Percentiles rank a stretch among this genome's conserved stretches.
These are phyloP conservation scores for Homalodisca vitripennis DNA, from an alignment of 1,140 invertebrate genomes.

Conservation along the genomic window DNA sequence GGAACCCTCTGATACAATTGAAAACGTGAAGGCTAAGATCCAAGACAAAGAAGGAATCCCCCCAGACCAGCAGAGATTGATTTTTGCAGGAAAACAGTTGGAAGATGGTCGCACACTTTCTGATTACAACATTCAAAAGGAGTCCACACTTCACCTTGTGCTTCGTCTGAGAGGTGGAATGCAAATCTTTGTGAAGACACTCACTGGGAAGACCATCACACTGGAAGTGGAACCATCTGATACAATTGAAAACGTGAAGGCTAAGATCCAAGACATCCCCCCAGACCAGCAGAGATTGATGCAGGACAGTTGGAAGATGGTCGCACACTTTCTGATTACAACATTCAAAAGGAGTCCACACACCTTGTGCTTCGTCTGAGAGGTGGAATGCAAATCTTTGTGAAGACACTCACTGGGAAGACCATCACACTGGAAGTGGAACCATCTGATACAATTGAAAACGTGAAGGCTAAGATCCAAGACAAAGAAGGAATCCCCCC, in stretches of 20 bases:
- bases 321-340: conserved; percentile 85
- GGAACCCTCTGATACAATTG: conserved; percentile 72
- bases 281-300: conserved; percentile 62
- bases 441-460: conserved; percentile 88
- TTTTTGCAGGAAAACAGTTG: conserved; percentile 77
- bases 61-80: conserved; percentile 69
- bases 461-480: conserved; percentile 91
- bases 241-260: conserved; percentile 93
- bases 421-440: conserved; percentile 77
- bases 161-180: conserved; percentile 92
- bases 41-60: conserved; percentile 72
- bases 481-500: conserved; percentile 65
- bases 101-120: conserved; percentile 79
- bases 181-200: conserved; percentile 95
- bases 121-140: conserved; percentile 69
- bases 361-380: conserved; percentile 89
- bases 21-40: conserved; percentile 77
- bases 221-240: conserved; percentile 83
- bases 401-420: conserved; percentile 88
- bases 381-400: conserved; percentile 97
- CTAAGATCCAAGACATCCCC: conserved; percentile 81
- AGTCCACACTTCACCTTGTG: conserved; percentile 90
- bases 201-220: conserved; percentile 77
- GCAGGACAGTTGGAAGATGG: conserved; percentile 94
- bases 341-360: conserved; percentile 92